Base-by-base conservation (phyloP, 2,113 vertebrate species). In the Aegotheles bennettii region DNA sequence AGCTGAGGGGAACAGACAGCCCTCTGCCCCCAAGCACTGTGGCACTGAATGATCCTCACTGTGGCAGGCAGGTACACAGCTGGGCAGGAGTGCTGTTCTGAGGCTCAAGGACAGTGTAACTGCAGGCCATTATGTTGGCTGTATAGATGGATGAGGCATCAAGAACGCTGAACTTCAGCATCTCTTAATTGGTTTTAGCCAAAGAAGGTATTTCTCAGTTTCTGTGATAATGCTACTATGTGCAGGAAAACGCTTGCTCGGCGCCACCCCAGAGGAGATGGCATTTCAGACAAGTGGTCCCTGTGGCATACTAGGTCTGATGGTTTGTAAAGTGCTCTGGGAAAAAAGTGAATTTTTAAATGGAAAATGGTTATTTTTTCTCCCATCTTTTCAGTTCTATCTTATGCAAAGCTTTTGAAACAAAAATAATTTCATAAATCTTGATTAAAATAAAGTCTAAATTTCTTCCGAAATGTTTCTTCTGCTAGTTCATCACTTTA, bases 21-120 rank as follows among this genome's bases (percentile, higher is more conserved):
- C 18, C 38, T 11, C 9, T 6, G 2, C 25, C 23, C 65, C 35
- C 51, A 11, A 3, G 40, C 17, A 61, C 42, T 0, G 0, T 19
- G 43, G 26, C 65, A 54, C 0, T 0, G 74, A 33, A 42, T 6
- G 0, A 13, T 15, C 23, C 18, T n/a, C 18, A 2, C 35, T 35
- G 69, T 8, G 1, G 35, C 33, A 82, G 31, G 43, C 9, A 14
- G 26, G 17, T 25, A 38, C 33, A 24, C 18, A 11, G 16, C 63
- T 50, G 71, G 40, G 40, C 36, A n/a, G 25, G 9, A 43, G 16
- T 4, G 19, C 19, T 51, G 84, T 38, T 48, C 33, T 29, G 59
- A 57, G 28, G 71, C 70, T 54, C 42, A 33, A 63, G 67, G 35
- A 10, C 40, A 35, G n/a, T 9, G 38, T 7, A 35, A 31, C 18